Base-by-base conservation (phyloP, 2,113 vertebrate species). In the Dicentrarchus labrax region DNA sequence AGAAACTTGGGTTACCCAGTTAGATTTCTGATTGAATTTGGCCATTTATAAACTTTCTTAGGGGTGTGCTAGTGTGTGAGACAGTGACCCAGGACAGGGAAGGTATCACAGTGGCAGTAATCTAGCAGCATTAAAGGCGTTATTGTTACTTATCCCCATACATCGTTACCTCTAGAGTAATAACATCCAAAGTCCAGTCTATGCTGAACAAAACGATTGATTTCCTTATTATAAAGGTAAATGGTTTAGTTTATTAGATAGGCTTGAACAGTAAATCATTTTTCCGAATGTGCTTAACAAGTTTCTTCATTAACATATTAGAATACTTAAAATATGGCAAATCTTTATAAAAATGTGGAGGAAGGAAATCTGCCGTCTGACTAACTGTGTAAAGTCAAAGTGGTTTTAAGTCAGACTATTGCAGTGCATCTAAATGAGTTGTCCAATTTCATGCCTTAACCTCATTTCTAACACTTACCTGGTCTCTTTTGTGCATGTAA, bases 401-500 rank as follows among this genome's bases (percentile, higher is more conserved):
- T 17, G 6, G 12, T 68, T 77, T 53, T 19, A 53, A 57, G 65
- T 41, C 10, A 4, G 19, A 75, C 17, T 41, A 36, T n/a, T 53
- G 43, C 22, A 45, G 39, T 38, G n/a, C 38, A 81, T 73, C 15
- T 36, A 38, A 71, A 65, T 6, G 2, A 78, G 17, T 66, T 41
- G 39, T 72, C n/a, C 43, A 50, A 2, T 76, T 62, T 72, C 36
- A 83, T 78, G 77, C 61, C 73, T 67, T 85, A 73, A 86, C 72
- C 22, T 47, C 6, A 50, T 65, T 59, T 59, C 57, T 38, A 36
- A 76, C 48, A 43, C 38, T 68, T 22, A 78, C 16, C 50, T 75
- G 64, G 9, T 86, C 81, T 76, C 67, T 79, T 77, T 59, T 57
- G 73, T 91, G 84, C 87, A 86, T 89, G 74, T 87, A 82, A 83